These are phyloP conservation scores for Indri indri DNA, from an alignment of 2,113 vertebrate species.

Conservation along the genomic window DNA sequence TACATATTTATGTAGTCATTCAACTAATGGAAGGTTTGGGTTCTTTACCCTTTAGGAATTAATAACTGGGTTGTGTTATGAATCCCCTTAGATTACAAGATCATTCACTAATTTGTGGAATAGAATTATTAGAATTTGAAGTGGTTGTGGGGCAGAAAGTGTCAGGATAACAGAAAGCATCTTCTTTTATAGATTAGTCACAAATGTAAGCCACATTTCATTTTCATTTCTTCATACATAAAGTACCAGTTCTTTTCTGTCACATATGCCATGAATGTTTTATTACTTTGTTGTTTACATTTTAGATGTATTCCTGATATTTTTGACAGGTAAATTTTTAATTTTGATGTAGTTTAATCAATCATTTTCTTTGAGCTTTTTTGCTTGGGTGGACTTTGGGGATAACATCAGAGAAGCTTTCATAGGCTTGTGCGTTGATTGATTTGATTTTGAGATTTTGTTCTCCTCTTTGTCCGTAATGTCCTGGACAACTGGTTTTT, in stretches of 20 bases:
- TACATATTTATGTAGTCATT: neutral
- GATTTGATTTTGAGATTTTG: slow-evolving; percentile 1
- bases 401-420: neutral
- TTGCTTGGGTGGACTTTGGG: neutral
- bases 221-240: neutral
- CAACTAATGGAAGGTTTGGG: neutral
- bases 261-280: neutral
- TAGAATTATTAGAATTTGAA: neutral
- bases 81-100: neutral
- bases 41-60: neutral
- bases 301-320: neutral
- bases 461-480: neutral
- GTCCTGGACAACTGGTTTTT: neutral
- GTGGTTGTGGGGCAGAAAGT: neutral
- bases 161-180: neutral
- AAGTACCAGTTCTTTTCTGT: neutral
- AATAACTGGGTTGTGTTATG: neutral
- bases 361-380: slow-evolving; percentile 43
- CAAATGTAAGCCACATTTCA: neutral
- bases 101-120: neutral
- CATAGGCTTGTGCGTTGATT: neutral
- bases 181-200: neutral
- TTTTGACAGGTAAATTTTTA: slow-evolving; percentile 8
- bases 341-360: slow-evolving; percentile 12
- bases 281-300: neutral